Evolutionary conservation across 2,797 vertebrate genomes (phyloP).

Genomic region (Selene dorsalis): DNA sequence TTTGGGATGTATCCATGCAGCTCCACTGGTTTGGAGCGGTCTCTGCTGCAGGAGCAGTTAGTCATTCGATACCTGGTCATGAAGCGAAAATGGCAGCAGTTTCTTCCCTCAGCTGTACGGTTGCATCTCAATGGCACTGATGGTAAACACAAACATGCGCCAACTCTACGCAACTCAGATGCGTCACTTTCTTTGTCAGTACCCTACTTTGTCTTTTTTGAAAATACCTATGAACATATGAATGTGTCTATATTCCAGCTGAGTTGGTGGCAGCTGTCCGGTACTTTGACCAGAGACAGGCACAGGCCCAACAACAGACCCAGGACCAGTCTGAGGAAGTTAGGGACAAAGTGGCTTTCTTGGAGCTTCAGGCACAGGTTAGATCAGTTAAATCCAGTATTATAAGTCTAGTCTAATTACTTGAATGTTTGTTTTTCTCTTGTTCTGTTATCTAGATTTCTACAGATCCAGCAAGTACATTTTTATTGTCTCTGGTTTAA

Average conservation of each 20-base stretch:
- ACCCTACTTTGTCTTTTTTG: too few relatives aligned
- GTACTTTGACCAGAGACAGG: conserved; percentile 81
- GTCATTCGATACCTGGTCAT: conserved; percentile 83
- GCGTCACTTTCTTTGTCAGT: too few relatives aligned
- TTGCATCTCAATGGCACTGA: conserved; percentile 85
- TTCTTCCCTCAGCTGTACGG: conserved; percentile 76
- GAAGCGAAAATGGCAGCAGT: conserved; percentile 86
- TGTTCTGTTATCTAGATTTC: neutral
- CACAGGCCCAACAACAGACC: conserved; percentile 61
- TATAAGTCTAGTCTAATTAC: neutral
- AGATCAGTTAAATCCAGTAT: conserved; percentile 1
- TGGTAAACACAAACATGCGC: conserved; percentile 62
- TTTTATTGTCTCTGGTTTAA: neutral
- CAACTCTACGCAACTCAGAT: neutral
- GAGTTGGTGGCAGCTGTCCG: conserved; percentile 82
- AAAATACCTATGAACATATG: neutral
- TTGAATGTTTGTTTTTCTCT: neutral
- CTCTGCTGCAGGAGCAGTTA: conserved; percentile 83
- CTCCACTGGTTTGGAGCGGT: conserved; percentile 85
- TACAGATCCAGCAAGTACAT: neutral
- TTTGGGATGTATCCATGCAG: conserved; percentile 88
- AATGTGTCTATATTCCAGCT: conserved; percentile 56
- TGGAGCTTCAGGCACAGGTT: conserved; percentile 87
- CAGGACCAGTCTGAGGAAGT: conserved; percentile 73
- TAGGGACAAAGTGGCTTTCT: conserved; percentile 78